Percentiles rank a stretch among this genome's conserved stretches.
These are phyloP conservation scores for Zalophus californianus DNA, from an alignment of 2,797 vertebrate genomes.

Conservation along the genomic window DNA sequence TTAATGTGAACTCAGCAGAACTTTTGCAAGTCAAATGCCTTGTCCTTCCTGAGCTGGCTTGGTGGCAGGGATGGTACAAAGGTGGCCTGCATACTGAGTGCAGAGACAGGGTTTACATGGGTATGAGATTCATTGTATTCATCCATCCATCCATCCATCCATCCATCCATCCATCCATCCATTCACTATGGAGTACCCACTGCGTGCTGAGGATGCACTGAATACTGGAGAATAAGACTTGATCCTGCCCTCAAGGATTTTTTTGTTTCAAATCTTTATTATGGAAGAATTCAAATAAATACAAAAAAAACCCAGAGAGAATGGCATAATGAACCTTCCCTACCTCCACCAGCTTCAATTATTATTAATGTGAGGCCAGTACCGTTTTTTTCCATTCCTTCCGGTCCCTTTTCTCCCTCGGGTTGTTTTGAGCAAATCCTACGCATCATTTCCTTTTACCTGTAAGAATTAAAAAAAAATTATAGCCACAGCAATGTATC, in stretches of 20 bases:
- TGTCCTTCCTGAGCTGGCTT: background rate
- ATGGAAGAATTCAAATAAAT: background rate
- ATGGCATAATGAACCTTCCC: accelerated
- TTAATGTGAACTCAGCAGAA: background rate
- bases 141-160: too few relatives aligned
- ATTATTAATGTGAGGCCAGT: background rate
- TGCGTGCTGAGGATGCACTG: background rate
- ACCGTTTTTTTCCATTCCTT: background rate
- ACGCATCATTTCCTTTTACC: background rate
- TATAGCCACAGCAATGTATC: accelerated
- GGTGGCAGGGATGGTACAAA: background rate
- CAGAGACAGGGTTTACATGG: background rate
- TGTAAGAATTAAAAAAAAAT: background rate
- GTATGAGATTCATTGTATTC: background rate
- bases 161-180: background rate
- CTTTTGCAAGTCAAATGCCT: background rate
- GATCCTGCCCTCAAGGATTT: background rate
- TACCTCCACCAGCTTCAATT: background rate
- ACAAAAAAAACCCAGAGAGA: background rate
- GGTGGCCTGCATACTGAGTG: accelerated
- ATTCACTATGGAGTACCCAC: background rate
- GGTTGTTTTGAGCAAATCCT: background rate
- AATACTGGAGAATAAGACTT: background rate
- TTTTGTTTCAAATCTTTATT: background rate
- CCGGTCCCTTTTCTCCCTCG: background rate